Conservation (phyloP, 2,888 invertebrate genomes). For the Rotaria macrura region DNA sequence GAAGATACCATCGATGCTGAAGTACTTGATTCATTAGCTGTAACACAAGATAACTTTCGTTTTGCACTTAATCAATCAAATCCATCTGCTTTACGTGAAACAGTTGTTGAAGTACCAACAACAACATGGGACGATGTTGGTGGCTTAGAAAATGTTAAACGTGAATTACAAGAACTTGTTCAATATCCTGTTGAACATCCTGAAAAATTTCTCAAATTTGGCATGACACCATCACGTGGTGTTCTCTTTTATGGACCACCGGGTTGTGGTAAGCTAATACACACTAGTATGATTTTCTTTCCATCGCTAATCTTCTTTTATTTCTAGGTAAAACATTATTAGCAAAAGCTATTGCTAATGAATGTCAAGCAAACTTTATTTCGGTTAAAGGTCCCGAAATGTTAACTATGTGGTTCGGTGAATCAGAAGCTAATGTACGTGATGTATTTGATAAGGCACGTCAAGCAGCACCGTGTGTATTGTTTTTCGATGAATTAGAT, state of each 20-base stretch:
- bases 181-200: slow-evolving; percentile 97
- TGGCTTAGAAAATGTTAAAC: slow-evolving; percentile 85
- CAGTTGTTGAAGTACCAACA: slow-evolving; percentile 95
- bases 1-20: slow-evolving; percentile 99
- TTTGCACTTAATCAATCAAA: slow-evolving; percentile 98
- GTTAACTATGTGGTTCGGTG: slow-evolving; percentile 99
- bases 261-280: slow-evolving; percentile 66
- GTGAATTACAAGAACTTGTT: slow-evolving; percentile 51
- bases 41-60: slow-evolving; percentile 89
- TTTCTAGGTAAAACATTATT: slow-evolving; percentile 59
- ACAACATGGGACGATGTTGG: slow-evolving; percentile 95
- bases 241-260: slow-evolving; percentile 97
- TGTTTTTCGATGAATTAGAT: slow-evolving; percentile 98
- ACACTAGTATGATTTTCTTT: too few species aligned
- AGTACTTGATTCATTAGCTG: slow-evolving; percentile 86
- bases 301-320: too few species aligned
- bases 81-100: slow-evolving; percentile 93
- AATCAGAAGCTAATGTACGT: slow-evolving; percentile 96
- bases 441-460: slow-evolving; percentile 99
- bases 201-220: slow-evolving; percentile 98
- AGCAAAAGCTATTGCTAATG: slow-evolving; percentile 83
- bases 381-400: slow-evolving; percentile 91
- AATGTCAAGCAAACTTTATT: slow-evolving; percentile 99
- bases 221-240: slow-evolving; percentile 97
- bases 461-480: slow-evolving; percentile 93